Conservation (phyloP, 1,140 invertebrate species). For the Nixonia krombeini region DNA sequence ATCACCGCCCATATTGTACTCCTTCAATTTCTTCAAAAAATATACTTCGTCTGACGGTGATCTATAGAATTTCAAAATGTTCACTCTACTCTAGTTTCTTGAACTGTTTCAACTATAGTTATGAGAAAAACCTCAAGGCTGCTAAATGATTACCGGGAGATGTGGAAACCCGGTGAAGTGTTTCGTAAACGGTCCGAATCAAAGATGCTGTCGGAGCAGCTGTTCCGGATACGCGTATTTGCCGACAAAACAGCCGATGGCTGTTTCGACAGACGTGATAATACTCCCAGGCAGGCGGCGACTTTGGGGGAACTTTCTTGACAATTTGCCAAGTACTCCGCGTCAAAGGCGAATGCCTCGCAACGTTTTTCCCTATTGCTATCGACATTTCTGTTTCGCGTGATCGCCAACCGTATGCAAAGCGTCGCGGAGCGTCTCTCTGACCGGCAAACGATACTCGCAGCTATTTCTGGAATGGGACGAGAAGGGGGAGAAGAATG, state of each 20-base stretch:
- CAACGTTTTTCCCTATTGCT: constrained; percentile 36
- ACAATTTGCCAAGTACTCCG: constrained; percentile 43
- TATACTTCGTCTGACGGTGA: too few relatives aligned
- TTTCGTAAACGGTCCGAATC: neutral
- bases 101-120: too few relatives aligned
- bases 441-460: too few relatives aligned
- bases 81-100: too few relatives aligned
- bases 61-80: too few relatives aligned
- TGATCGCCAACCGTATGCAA: constrained; percentile 15
- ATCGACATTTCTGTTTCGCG: constrained; percentile 36
- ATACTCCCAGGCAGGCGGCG: constrained; percentile 34
- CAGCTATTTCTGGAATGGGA: too few relatives aligned
- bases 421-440: neutral
- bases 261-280: constrained; percentile 37
- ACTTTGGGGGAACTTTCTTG: constrained; percentile 38
- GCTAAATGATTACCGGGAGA: too few relatives aligned
- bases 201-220: neutral
- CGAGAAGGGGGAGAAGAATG: too few relatives aligned
- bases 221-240: neutral
- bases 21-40: too few relatives aligned
- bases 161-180: too few relatives aligned
- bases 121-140: too few relatives aligned
- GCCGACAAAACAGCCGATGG: constrained; percentile 15
- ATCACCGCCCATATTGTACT: too few relatives aligned
- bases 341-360: constrained; percentile 15